Evolutionary conservation across 2,888 invertebrate genomes (phyloP).

Genomic region (Synergus umbraculus): DNA sequence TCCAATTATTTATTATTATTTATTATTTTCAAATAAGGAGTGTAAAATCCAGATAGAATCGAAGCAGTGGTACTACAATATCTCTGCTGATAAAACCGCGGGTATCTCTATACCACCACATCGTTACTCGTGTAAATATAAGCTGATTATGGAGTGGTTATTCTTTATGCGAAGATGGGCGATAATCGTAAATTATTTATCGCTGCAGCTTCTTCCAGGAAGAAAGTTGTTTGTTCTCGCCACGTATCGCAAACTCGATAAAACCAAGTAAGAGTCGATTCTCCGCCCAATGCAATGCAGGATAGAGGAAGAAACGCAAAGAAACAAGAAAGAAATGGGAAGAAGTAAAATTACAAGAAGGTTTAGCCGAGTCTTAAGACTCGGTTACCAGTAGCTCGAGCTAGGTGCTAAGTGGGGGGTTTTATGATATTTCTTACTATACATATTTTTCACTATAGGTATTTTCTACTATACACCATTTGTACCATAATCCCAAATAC

Average conservation of each 20-base stretch:
- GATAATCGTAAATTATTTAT: slow-evolving; percentile 19
- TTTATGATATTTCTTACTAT: slow-evolving; percentile 20
- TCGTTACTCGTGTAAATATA: neutral
- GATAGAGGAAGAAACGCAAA: neutral
- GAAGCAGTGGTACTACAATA: neutral
- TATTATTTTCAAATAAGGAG: too few species aligned
- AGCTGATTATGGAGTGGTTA: neutral
- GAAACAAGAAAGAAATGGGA: neutral
- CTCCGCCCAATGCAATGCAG: neutral
- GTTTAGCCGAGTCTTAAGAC: neutral
- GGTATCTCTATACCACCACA: neutral
- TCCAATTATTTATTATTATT: too few species aligned
- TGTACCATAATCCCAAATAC: neutral
- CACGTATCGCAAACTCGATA: slow-evolving; percentile 9
- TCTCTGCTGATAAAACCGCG: neutral
- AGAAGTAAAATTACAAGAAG: neutral
- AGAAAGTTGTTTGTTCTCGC: slow-evolving; percentile 20
- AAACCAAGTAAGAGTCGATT: slow-evolving; percentile 24
- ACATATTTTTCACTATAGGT: neutral
- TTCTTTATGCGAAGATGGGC: neutral
- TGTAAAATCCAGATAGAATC: neutral
- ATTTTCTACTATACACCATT: neutral
- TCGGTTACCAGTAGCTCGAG: slow-evolving; percentile 6
- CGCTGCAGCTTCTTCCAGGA: slow-evolving; percentile 17
- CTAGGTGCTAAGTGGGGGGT: slow-evolving; percentile 10